Evolutionary conservation across 1,140 invertebrate species (phyloP).

Genomic region (Magallana angulata): DNA sequence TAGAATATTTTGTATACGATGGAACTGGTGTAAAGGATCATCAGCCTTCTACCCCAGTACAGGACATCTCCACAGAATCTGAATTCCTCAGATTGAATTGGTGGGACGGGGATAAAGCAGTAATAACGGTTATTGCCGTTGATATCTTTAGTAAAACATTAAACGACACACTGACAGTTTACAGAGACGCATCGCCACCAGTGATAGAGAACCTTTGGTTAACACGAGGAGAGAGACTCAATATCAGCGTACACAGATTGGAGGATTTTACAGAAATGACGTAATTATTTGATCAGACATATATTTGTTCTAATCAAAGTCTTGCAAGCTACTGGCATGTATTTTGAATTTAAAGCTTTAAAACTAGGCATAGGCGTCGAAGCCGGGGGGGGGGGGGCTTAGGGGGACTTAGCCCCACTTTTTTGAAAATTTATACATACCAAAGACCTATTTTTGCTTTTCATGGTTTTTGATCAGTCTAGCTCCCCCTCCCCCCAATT

Average conservation of each 20-base stretch:
- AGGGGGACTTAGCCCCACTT: no score
- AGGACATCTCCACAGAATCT: constrained; percentile 46
- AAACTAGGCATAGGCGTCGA: no score
- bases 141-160: constrained; percentile 39
- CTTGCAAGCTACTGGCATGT: no score
- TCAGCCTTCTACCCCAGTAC: constrained; percentile 33
- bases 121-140: constrained; percentile 31
- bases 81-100: constrained; percentile 40
- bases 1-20: constrained; percentile 35
- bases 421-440: no score
- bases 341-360: no score
- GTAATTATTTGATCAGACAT: constrained; percentile 10
- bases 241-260: constrained; percentile 49
- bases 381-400: no score
- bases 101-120: constrained; percentile 50
- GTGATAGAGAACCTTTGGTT: constrained; percentile 53
- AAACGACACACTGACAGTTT: constrained; percentile 38
- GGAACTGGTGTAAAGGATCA: constrained; percentile 31
- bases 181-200: constrained; percentile 48
- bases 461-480: no score
- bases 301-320: no score
- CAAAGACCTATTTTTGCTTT: no score
- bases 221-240: constrained; percentile 47
- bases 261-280: constrained; percentile 53
- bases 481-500: no score